Evolutionary conservation across 1,140 invertebrate species (phyloP).

Genomic region (Branchinecta lindahli): DNA sequence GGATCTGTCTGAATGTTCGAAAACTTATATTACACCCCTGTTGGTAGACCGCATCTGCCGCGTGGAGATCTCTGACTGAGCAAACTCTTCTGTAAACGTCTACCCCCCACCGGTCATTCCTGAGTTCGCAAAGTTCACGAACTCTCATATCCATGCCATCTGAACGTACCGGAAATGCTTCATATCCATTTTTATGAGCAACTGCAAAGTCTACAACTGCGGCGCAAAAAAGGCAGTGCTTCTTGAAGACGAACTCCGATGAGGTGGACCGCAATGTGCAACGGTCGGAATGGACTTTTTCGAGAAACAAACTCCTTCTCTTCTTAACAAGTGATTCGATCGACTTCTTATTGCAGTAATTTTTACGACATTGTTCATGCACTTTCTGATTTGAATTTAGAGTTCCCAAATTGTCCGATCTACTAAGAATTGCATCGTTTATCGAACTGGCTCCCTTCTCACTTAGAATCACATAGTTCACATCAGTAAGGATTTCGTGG

Average conservation of each 20-base stretch:
- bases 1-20: constrained; percentile 1
- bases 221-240: constrained; percentile 4
- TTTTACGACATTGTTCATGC: background rate
- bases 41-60: background rate
- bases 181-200: constrained; percentile 6
- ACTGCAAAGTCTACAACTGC: constrained; percentile 5
- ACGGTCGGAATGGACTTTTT: constrained; percentile 5
- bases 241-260: constrained; percentile 8
- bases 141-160: background rate
- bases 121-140: background rate
- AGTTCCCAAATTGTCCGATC: constrained; percentile 1
- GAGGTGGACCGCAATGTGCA: constrained; percentile 3
- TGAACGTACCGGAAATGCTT: background rate
- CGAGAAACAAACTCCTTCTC: constrained; percentile 5
- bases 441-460: constrained; percentile 4
- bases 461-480: constrained; percentile 6
- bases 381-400: constrained; percentile 6
- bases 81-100: background rate
- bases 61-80: background rate
- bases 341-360: constrained; percentile 9
- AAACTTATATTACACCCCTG: constrained; percentile 8
- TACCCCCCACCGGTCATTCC: background rate
- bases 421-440: constrained; percentile 2
- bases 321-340: constrained; percentile 9
- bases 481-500: constrained; percentile 5